Percentiles rank a stretch among this genome's conserved stretches.
These are phyloP conservation scores for Hippocampus guttulatus DNA, from an alignment of 2,113 vertebrate species.

Conservation along the genomic window DNA sequence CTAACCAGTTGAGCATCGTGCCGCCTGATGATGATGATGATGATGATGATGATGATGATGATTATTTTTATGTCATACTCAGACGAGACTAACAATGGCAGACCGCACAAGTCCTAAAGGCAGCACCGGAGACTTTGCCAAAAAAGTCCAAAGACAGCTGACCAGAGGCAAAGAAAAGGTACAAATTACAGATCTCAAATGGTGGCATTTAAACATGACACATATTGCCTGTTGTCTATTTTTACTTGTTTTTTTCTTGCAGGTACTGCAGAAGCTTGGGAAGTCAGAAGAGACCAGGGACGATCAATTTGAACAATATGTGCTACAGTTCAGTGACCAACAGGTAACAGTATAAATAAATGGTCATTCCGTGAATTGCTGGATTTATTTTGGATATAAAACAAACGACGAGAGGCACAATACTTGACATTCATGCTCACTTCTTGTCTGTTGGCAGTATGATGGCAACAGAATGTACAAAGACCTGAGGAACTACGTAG, in stretches of 20 bases:
- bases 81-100: conserved; percentile 70
- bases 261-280: conserved; percentile 91
- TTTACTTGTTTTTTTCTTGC: conserved; percentile 11
- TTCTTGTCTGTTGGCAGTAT: conserved; percentile 63
- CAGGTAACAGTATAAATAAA: conserved; percentile 72
- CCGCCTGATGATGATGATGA: no score
- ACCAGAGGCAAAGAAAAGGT: conserved; percentile 94
- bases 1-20: no score
- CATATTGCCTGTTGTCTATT: not conserved
- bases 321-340: conserved; percentile 80
- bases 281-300: conserved; percentile 88
- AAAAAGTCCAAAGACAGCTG: conserved; percentile 83
- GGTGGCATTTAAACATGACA: not conserved
- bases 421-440: not conserved
- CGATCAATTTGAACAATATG: conserved; percentile 80
- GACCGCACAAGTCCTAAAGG: conserved; percentile 74
- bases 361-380: not conserved
- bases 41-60: not conserved
- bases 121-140: conserved; percentile 78
- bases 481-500: conserved; percentile 83
- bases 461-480: conserved; percentile 86
- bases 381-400: not conserved
- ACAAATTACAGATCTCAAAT: conserved; percentile 41
- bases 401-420: not conserved
- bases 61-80: not conserved